Evolutionary conservation across 2,888 invertebrate genomes (phyloP).

Genomic region (Gastrophysa polygoni): DNA sequence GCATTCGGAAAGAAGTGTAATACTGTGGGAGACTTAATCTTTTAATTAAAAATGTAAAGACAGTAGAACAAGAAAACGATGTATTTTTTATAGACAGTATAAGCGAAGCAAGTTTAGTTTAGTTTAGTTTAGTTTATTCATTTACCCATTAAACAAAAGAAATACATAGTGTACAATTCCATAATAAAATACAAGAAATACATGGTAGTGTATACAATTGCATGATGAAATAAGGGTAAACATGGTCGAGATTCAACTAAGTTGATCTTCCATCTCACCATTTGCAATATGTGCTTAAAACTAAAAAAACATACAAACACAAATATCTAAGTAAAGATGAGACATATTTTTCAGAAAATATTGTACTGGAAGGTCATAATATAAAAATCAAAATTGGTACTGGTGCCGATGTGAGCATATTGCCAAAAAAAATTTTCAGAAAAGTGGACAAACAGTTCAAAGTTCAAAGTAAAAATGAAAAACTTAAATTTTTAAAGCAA

Average conservation of each 20-base stretch:
- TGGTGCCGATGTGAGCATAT: constrained; percentile 19
- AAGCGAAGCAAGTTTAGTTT: too few species aligned
- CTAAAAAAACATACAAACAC: too few species aligned
- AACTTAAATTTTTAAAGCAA: too few species aligned
- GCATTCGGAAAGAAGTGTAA: constrained; percentile 36
- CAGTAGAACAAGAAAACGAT: constrained; percentile 16
- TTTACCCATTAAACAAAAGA: too few species aligned
- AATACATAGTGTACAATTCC: too few species aligned
- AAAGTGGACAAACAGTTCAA: constrained; percentile 18
- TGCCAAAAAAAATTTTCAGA: constrained; percentile 17
- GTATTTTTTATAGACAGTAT: constrained; percentile 13
- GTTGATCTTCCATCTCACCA: too few species aligned
- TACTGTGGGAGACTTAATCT: constrained; percentile 36
- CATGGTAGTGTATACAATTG: too few species aligned
- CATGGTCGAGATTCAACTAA: too few species aligned
- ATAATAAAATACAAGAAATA: too few species aligned
- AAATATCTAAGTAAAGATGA: not conserved
- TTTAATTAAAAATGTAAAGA: constrained; percentile 32
- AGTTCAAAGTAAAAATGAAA: constrained; percentile 11
- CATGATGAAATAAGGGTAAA: too few species aligned
- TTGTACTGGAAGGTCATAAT: constrained; percentile 4
- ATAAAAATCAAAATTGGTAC: constrained; percentile 13
- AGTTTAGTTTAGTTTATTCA: too few species aligned
- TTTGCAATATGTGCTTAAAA: too few species aligned
- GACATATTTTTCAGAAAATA: not conserved